Evolutionary conservation across 2,113 vertebrate genomes (phyloP).

Genomic region (Boleophthalmus pectinirostris): DNA sequence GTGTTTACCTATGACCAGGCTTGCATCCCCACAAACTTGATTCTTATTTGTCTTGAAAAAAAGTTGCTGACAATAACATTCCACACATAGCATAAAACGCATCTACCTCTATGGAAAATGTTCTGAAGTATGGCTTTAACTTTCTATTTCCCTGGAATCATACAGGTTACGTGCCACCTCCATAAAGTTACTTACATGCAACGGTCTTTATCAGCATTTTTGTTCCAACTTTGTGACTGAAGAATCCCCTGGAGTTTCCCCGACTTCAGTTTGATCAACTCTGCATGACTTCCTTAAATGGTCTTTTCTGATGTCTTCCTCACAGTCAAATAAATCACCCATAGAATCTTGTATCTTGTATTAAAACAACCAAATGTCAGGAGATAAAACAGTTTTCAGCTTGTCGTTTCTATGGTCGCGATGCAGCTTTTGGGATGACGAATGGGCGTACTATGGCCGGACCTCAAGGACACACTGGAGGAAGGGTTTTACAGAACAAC

Average conservation of each 20-base stretch:
- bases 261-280: conserved; percentile 35
- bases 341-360: conserved; percentile 26
- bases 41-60: no score
- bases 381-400: conserved; percentile 35
- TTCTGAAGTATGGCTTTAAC: no score
- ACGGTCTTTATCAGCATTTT: no score
- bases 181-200: no score
- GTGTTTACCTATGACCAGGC: no score
- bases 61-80: no score
- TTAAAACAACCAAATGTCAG: conserved; percentile 48
- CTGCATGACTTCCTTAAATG: conserved; percentile 20
- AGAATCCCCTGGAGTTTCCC: conserved; percentile 19
- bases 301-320: not conserved
- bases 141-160: no score
- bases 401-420: conserved; percentile 25
- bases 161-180: no score
- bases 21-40: no score
- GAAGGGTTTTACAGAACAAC: conserved; percentile 46
- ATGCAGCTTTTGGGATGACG: conserved; percentile 45
- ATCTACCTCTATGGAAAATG: no score
- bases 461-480: conserved; percentile 59
- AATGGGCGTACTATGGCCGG: conserved; percentile 53
- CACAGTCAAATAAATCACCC: conserved; percentile 16
- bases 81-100: no score
- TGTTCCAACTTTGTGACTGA: not conserved